A percentile compares a stretch with the other conserved stretches of the same genome.
Evolutionary conservation across 1,140 invertebrate species (phyloP).

Genomic region (Scaptomyza montana): DNA sequence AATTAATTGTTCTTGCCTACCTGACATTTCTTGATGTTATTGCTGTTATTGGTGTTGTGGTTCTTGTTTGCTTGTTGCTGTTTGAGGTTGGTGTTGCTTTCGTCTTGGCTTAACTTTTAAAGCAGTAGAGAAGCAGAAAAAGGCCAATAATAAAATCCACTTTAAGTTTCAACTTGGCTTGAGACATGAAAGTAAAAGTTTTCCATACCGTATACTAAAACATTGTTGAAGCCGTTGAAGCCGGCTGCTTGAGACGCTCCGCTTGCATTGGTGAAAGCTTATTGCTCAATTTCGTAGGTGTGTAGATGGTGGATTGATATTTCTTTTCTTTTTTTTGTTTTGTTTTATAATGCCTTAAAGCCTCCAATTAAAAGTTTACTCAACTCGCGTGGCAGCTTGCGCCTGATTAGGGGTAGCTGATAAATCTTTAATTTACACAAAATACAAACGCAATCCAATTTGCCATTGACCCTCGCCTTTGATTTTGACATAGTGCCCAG

Average conservation of each 20-base stretch:
- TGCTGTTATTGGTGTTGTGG: not conserved
- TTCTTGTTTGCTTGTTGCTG: slow-evolving; percentile 16
- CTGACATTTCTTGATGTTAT: slow-evolving; percentile 46
- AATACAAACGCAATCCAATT: slow-evolving; percentile 51
- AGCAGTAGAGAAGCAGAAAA: slow-evolving; percentile 15
- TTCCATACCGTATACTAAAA: slow-evolving; percentile 2
- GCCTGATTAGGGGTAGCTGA: slow-evolving; percentile 39
- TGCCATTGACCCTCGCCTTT: slow-evolving; percentile 72
- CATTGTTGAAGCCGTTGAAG: slow-evolving; percentile 44
- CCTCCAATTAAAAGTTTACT: slow-evolving; percentile 76
- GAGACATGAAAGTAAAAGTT: slow-evolving; percentile 73
- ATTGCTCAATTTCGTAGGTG: slow-evolving; percentile 28
- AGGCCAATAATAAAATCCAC: slow-evolving; percentile 65
- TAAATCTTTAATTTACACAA: slow-evolving; percentile 68
- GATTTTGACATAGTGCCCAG: slow-evolving; percentile 42
- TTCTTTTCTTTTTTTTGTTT: slow-evolving; percentile 14
- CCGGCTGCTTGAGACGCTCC: slow-evolving; percentile 56
- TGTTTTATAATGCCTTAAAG: slow-evolving; percentile 70
- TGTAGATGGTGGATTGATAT: too few relatives aligned
- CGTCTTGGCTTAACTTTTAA: slow-evolving; percentile 37
- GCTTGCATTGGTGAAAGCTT: slow-evolving; percentile 73
- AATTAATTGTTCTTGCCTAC: slow-evolving; percentile 76
- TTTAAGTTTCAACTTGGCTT: slow-evolving; percentile 55
- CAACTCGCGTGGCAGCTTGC: slow-evolving; percentile 5
- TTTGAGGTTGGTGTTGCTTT: slow-evolving; percentile 32